Percentiles rank a stretch among this genome's conserved stretches.
Conservation (phyloP, 2,797 vertebrate genomes). For the Centroberyx gerrardi region DNA sequence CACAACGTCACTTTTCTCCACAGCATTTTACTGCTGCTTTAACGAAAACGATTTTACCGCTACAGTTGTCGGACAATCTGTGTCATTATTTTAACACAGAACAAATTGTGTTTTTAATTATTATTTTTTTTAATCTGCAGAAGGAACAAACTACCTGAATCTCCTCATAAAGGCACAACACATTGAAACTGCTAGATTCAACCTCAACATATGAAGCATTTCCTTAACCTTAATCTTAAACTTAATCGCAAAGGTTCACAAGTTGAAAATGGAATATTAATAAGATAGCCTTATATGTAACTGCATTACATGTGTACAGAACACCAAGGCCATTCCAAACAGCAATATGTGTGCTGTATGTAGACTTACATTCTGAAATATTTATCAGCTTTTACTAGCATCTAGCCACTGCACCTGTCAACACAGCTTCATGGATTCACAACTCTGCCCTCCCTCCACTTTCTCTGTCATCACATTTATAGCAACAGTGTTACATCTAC, state of each 20-base stretch:
- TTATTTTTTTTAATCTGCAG: not conserved
- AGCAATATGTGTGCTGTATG: conserved; percentile 31
- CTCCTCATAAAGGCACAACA: not conserved
- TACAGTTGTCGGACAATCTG: not conserved
- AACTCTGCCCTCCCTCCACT: conserved; percentile 16
- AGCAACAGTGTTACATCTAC: conserved; percentile 20
- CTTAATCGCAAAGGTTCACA: conserved; percentile 42
- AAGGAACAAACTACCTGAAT: not conserved
- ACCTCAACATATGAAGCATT: no score
- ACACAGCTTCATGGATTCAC: conserved; percentile 40
- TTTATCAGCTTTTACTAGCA: conserved; percentile 68
- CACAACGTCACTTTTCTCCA: conserved; percentile 24
- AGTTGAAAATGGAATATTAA: conserved; percentile 58
- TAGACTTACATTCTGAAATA: conserved; percentile 67
- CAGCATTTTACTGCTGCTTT: conserved; percentile 4
- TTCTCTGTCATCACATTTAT: conserved; percentile 32
- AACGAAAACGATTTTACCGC: not conserved
- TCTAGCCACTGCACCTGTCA: conserved; percentile 57
- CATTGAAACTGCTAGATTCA: conserved; percentile 11
- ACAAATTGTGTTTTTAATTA: not conserved
- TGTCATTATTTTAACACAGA: conserved; percentile 5
- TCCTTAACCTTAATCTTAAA: conserved; percentile 3
- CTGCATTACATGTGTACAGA: conserved; percentile 38
- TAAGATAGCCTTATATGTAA: conserved; percentile 56
- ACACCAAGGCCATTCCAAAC: conserved; percentile 38